phyloP scores from a whole-genome alignment of 2,797 vertebrate species.

The Arrhamphus sclerolepis region DNA sequence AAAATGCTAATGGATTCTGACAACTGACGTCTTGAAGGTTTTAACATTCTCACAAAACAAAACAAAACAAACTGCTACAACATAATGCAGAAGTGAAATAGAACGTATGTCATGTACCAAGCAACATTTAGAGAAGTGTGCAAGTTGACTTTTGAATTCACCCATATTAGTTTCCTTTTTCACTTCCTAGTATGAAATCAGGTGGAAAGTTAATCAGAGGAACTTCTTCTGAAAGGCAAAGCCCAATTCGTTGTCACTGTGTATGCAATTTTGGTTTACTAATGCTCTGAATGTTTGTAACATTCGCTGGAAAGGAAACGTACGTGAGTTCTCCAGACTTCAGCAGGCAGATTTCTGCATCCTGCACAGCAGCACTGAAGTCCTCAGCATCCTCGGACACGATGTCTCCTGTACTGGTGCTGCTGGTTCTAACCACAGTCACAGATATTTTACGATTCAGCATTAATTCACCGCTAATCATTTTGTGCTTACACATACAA shows the following conservation, averaged over 20 bases:
- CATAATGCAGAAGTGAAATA: not conserved
- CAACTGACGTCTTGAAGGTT: not conserved
- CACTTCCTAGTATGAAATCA: conserved; percentile 25
- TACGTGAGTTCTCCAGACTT: conserved; percentile 94
- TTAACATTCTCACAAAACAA: not conserved
- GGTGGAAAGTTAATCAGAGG: not conserved
- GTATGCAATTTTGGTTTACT: not conserved
- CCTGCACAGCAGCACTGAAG: conserved; percentile 81
- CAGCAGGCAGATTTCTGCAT: conserved; percentile 92
- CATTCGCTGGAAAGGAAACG: conserved; percentile 56
- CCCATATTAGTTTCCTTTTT: conserved; percentile 17
- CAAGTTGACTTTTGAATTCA: too few species aligned
- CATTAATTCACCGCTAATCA: not conserved
- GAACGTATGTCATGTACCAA: too few species aligned
- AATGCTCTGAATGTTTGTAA: conserved; percentile 1
- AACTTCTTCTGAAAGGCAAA: conserved; percentile 14
- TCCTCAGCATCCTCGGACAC: conserved; percentile 86
- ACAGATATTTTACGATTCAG: not conserved
- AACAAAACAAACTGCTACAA: not conserved
- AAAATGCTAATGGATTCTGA: conserved; percentile 3
- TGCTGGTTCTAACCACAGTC: conserved; percentile 55
- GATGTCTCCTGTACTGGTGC: conserved; percentile 75
- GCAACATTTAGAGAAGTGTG: too few species aligned
- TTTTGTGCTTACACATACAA: too few species aligned
- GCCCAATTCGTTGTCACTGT: not conserved